Base-by-base conservation (phyloP, 2,888 invertebrate species). In the Polydrusus tereticollis region DNA sequence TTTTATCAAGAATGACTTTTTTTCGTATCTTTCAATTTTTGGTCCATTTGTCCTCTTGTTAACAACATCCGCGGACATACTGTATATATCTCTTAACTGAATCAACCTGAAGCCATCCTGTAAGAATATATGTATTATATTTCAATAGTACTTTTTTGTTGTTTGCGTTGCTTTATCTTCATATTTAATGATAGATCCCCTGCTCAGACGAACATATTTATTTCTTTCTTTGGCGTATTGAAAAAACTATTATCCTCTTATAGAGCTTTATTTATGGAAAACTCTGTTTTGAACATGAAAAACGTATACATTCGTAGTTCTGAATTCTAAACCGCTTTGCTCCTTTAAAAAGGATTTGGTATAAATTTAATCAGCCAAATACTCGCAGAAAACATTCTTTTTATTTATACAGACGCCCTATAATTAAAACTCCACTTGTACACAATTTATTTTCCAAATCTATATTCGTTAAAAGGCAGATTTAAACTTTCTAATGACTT, bases 321-420 rank as follows among this genome's bases (percentile, higher is more conserved):
- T 58, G 14, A 4, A 29, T 16, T 1, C 5, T 41, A 58, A 58
- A 38, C 58, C 58, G 58, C 58, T 58, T 41, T 58, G n/a, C 38
- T 55, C 58, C 14, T 58, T 58, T 38, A 21, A 58, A 41, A 58
- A 59, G 38, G 58, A 41, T 58, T 58, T 58, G 36, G 38, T 58
- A 41, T 58, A 36, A 20, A 59, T 59, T 59, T 59, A 59, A 26
- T 59, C 59, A 43, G 59, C 26, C 14, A 41, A 20, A 59, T 33
- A 16, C 52, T 1, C 43, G 16, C n/a, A 41, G 38, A 43, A 43
- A 59, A 43, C 26, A 20, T 57, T 36, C n/a, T 21, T 58, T 41
- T 23, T 58, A 21, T 41, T 36, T 58, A 58, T 29, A 58, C 21
- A 58, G 26, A 59, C 41, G 14, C 38, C 26, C 43, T 29, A 59